Evolutionary conservation across 2,113 vertebrate genomes (phyloP), one percentile per base, ranked within the genome.

Genomic region (Epinephelus moara): DNA sequence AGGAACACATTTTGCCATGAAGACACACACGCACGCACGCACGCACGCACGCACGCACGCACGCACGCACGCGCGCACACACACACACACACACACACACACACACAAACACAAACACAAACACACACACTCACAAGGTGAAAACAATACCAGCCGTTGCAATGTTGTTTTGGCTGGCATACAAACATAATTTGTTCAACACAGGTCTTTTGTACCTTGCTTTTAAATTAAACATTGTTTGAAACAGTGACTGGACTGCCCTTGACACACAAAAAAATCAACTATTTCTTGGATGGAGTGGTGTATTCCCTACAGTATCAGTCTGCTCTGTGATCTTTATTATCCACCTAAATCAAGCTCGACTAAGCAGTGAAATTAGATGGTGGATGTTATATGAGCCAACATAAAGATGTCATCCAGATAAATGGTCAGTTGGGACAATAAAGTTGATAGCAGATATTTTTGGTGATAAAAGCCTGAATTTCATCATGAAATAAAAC

Each of bases 331-430:
- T 21, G 27, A 8, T 23, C 55, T 90, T 89, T 83, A 91, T 74
- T 70, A 82, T 86, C 33, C n/a, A 2, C 52, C 37, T 89, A 84
- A 84, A 88, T 88, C 57, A 84, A 75, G 72, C 30, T 6, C 55
- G 60, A 75, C 70, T 74, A 23, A 45, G 81, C 83, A 59, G 64
- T 82, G 55, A 69, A 79, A 79, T 62, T 13, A 78, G 73, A 80
- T n/a, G 80, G 57, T 61, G 49, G 84, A 52, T 30, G 53, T 61
- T 82, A 75, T 75, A 78, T 37, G 83, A 78, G 75, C 40, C 33
- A 2, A 64, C 67, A 37, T 88, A 80, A 89, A 91, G 74, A 59
- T 79, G 85, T 66, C 89, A 37, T 25, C 27, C 4, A 75, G 81
- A 88, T 77, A 61, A 79, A 90, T 59, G 30, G 13, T 64, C 61